Base-by-base conservation (phyloP, 2,797 vertebrate species). In the Pantherophis alleghaniensis region DNA sequence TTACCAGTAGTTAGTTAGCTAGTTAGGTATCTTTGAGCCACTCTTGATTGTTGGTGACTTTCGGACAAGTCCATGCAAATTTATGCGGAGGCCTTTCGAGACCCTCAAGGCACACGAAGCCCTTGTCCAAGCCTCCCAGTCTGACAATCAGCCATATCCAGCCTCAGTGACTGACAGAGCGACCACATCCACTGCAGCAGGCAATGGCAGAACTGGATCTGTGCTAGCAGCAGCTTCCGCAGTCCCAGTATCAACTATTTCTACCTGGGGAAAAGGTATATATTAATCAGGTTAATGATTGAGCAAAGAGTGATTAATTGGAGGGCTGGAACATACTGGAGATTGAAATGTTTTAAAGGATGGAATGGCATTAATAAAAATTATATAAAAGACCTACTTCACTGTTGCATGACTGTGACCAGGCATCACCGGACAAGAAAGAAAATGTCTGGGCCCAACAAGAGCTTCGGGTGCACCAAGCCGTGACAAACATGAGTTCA, bases 401-500 rank as follows among this genome's bases (percentile, higher is more conserved):
- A 99, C 97, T 22, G 98, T 97, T 1, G 95, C 97, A 92, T 99
- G 98, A 2, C 97, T 94, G 86, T 98, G 98, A 94, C 98, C 97
- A 0, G 97, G 98, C 86, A 98, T 96, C 69, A 99, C 97, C 2
- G 99, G 99, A 93, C 99, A 99, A 92, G 98, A 98, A 94, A 99
- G 98, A 97, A 99, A 99, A 95, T 98, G 98, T 90, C 98, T 97
- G 0, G 99, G 99, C 18, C 99, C 99, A 90, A 99, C 97, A 86
- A 99, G 96, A 74, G 99, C 99, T 96, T 99, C 99, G 0, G 98
- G 98, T 13, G 98, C 99, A 59, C 99, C 99, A 63, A 99, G 97
- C 5, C 98, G 98, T 22, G 99, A 98, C 93, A 99, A 98, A 94
- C 99, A 99, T 91, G 98, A 98, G 94, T 99, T 99, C 93, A 99